phyloP scores from a whole-genome alignment of 2,888 invertebrate species.

The Acanthosepion esculentum region DNA sequence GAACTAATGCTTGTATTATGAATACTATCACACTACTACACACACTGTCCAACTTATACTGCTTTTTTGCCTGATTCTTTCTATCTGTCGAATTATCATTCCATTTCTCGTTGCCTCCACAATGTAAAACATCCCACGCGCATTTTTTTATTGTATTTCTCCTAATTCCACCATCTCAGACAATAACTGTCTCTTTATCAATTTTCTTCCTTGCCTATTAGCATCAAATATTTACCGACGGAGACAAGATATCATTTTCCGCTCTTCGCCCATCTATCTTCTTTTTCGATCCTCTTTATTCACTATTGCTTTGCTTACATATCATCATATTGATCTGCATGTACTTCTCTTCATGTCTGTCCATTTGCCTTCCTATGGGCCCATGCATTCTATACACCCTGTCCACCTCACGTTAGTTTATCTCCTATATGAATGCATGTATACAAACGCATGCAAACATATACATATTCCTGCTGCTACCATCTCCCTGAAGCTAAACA shows the following conservation, averaged over 20 bases:
- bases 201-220: neutral
- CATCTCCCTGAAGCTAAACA: neutral
- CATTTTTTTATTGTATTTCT: neutral
- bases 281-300: neutral
- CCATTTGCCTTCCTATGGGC: neutral
- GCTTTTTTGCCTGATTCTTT: neutral
- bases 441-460: neutral
- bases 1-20: no score
- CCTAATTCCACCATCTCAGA: neutral
- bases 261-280: neutral
- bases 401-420: neutral
- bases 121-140: neutral
- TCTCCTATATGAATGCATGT: neutral
- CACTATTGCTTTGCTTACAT: neutral
- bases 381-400: neutral
- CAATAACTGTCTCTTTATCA: neutral
- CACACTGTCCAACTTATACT: neutral
- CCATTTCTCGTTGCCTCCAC: neutral
- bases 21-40: no score
- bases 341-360: neutral
- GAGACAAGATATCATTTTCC: neutral
- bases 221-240: neutral
- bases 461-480: neutral
- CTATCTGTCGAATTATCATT: neutral
- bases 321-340: neutral